These are phyloP conservation scores for Cyclina sinensis DNA, from an alignment of 1,140 invertebrate species.

Conservation along the genomic window DNA sequence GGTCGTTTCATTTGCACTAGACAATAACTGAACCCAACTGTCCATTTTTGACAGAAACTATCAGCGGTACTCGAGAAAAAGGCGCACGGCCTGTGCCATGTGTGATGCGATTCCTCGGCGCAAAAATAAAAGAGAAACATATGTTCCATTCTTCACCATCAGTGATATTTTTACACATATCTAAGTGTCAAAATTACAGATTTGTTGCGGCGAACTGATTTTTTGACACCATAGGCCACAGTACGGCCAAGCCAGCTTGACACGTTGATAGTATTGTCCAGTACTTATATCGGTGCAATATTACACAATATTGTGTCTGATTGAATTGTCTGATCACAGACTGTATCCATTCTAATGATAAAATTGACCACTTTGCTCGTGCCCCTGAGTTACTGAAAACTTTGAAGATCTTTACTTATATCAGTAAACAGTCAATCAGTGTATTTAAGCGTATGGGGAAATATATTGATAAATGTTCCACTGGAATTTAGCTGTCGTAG, in stretches of 20 bases:
- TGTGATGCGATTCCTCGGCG: too few species aligned
- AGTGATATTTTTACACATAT: neutral
- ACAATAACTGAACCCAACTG: too few species aligned
- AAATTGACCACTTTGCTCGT: constrained; percentile 24
- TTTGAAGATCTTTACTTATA: constrained; percentile 27
- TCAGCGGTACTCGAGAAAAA: too few species aligned
- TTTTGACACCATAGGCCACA: neutral
- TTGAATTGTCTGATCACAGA: neutral
- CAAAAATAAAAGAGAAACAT: neutral
- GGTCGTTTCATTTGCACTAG: too few species aligned
- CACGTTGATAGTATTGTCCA: constrained; percentile 24
- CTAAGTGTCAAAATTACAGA: constrained; percentile 9
- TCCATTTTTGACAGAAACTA: too few species aligned
- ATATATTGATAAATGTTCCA: neutral
- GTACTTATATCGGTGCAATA: neutral
- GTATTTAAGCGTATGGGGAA: neutral
- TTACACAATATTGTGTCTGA: constrained; percentile 15
- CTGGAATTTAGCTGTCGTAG: constrained; percentile 4
- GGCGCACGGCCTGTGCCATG: too few species aligned
- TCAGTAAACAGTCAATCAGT: constrained; percentile 17
- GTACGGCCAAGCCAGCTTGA: constrained; percentile 3
- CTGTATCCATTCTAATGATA: neutral
- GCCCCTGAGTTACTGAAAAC: constrained; percentile 29
- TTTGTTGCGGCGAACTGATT: neutral
- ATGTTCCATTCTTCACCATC: neutral